Base-by-base conservation (phyloP, 2,113 vertebrate genomes). In the Gopherus evgoodei region DNA sequence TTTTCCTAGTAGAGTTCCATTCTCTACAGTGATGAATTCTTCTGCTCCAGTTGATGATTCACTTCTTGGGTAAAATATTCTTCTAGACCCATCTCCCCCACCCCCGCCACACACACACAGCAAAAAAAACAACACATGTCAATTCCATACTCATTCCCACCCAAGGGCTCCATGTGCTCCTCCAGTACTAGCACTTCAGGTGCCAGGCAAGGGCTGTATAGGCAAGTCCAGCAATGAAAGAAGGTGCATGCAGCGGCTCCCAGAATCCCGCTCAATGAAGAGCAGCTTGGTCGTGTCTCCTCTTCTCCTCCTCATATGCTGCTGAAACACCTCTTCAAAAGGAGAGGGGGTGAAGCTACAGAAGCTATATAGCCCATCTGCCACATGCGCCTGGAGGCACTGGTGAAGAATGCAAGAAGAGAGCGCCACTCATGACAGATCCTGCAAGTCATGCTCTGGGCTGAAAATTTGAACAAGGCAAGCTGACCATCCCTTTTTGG, bases 341-440 rank as follows among this genome's bases (percentile, higher is more conserved):
- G 3, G 16, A n/a, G 31, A 31, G 11, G 19, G 31, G 31, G 19
- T 81, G 31, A 62, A 29, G 13, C 59, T 57, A 57, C 56, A 27
- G 25, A 22, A 57, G 56, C 24, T 57, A 57, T 57, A 25, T 27
- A 57, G 25, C 56, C 10, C 56, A 57, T 57, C 56, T 57, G 24
- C 24, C 25, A 11, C 24, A 25, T 57, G 25, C 56, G 27, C 11
- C 56, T 57, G 27, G 56, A 57, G 80, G 47, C 91, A 94, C 88
- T 0, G 0, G 62, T 93, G 95, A 17, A 27, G 94, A 90, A 94
- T 56, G 90, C 76, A 78, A 38, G 0, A 82, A 86, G 82, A 56
- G 90, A 96, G 91, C 13, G 82, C 54, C 80, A 89, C 88, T 93
- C 91, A 62, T 21, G 80, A 90, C 76, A 94, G 52, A 42, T 91